Conservation (phyloP, 2,888 invertebrate genomes). For the Leptura quadrifasciata region DNA sequence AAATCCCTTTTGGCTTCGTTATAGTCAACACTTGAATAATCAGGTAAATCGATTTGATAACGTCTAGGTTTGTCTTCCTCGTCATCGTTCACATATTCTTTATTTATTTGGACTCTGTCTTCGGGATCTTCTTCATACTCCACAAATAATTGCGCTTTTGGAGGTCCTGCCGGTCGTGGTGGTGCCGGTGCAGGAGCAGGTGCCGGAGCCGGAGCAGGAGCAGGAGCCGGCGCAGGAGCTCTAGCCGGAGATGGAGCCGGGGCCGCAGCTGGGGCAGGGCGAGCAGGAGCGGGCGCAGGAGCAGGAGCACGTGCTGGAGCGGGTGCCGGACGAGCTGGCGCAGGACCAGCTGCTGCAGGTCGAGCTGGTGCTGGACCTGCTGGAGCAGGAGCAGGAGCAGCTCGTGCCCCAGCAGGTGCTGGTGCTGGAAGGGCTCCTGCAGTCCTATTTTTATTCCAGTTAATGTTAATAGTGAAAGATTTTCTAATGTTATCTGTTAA, state of each 20-base stretch:
- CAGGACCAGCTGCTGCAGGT: slow-evolving; percentile 45
- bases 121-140: slow-evolving; percentile 48
- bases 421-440: slow-evolving; percentile 45
- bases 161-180: slow-evolving; percentile 44
- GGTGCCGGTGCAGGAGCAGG: slow-evolving; percentile 16
- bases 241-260: slow-evolving; percentile 49
- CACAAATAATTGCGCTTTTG: slow-evolving; percentile 43
- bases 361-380: slow-evolving; percentile 50
- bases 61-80: slow-evolving; percentile 54
- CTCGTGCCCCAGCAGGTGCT: slow-evolving; percentile 45
- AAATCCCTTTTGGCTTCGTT: slow-evolving; percentile 54
- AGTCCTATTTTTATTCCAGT: slow-evolving; percentile 69
- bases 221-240: slow-evolving; percentile 51
- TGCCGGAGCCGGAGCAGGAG: slow-evolving; percentile 40
- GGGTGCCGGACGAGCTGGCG: slow-evolving; percentile 49
- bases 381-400: slow-evolving; percentile 53
- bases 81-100: slow-evolving; percentile 48
- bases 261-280: slow-evolving; percentile 46
- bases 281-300: slow-evolving; percentile 50
- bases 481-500: slow-evolving; percentile 69
- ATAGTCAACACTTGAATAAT: slow-evolving; percentile 58
- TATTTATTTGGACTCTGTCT: slow-evolving; percentile 34
- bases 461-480: slow-evolving; percentile 70
- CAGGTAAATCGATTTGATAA: slow-evolving; percentile 62
- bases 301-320: slow-evolving; percentile 47